Base-by-base conservation (phyloP, 2,797 vertebrate species). In the Lacerta bilineata region DNA sequence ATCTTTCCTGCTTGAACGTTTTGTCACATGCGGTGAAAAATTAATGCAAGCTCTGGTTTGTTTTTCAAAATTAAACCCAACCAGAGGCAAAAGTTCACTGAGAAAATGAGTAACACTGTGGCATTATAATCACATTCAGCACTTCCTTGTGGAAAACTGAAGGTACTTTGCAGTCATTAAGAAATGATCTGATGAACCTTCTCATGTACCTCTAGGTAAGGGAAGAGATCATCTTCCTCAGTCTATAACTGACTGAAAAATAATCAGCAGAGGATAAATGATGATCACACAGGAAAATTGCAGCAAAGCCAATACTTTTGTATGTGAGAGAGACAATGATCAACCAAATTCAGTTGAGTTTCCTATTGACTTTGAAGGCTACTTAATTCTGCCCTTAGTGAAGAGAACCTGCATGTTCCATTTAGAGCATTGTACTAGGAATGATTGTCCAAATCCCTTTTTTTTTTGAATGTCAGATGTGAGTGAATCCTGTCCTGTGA, bases 21-120 rank as follows among this genome's bases (percentile, higher is more conserved):
- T 80, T 81, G 81, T 66, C 82, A 81, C 23, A 87, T 10, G 10
- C 77, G 11, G 69, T 69, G 76, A 90, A 18, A 71, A 85, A 88
- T 90, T 90, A 87, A 84, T 80, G 77, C 36, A 85, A 55, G 69
- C 39, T 29, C 69, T 85, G 83, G 80, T 80, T 87, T 84, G 50
- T 86, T 82, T 68, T 79, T 87, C 29, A 29, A 69, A 87, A 87
- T 59, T 59, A 88, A 71, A 87, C 43, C 6, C n/a, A 85, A 75
- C 43, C 36, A 69, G 43, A 88, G 78, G 66, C 50, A 83, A 72
- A 79, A 50, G 39, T 90, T 83, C 43, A 41, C 78, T 20, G 61
- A 61, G 27, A 87, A 74, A 87, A 77, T 87, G 85, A 55, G 8
- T 80, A 79, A 80, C 61, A 74, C 27, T 66, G 3, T 3, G 8